Base-by-base conservation (phyloP, 2,888 invertebrate species). In the Dorcus hopei region DNA sequence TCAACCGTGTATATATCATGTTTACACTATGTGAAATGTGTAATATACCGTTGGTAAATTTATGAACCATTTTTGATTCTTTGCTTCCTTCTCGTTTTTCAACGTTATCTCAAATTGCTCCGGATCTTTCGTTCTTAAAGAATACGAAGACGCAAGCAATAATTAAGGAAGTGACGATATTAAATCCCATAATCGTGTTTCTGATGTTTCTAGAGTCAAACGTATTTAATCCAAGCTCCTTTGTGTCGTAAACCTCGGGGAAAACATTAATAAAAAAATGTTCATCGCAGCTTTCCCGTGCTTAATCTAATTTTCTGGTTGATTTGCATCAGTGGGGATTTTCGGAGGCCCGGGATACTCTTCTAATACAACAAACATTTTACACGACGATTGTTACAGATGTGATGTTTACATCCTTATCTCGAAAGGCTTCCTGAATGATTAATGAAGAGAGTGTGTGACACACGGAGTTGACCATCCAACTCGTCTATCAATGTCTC, bases 1-100 rank as follows among this genome's bases (percentile, higher is more conserved):
- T 67, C 68, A 62, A 61, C 59, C 62, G 61, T 66, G 66, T 67
- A 67, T 68, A 68, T 68, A 65, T 70, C 68, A 70, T 68, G 68
- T 70, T 70, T 68, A 67, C 68, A 69, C 68, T 67, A 65, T 65
- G 65, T 63, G 62, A 68, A 65, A 68, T 68, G 64, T 62, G 63
- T 68, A 68, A 68, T 65, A 67, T 63, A 60, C 61, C 62, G 62
- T 55, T 61, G 62, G 63, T 54, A 58, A 65, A 69, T 69, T 69
- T 69, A 69, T 68, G 63, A 66, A 59, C 64, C 59, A 62, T 64
- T 64, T 65, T 63, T 66, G 64, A 67, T 63, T 62, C 59, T 19
- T 19, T 19, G 19, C 19, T 19, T 19, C 19, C 61, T 65, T 68
- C 64, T 64, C 63, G 63, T 62, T 64, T 64, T 59, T 54, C 60